Evolutionary conservation across 2,888 invertebrate genomes (phyloP).

Genomic region (Caenorhabditis sp.): DNA sequence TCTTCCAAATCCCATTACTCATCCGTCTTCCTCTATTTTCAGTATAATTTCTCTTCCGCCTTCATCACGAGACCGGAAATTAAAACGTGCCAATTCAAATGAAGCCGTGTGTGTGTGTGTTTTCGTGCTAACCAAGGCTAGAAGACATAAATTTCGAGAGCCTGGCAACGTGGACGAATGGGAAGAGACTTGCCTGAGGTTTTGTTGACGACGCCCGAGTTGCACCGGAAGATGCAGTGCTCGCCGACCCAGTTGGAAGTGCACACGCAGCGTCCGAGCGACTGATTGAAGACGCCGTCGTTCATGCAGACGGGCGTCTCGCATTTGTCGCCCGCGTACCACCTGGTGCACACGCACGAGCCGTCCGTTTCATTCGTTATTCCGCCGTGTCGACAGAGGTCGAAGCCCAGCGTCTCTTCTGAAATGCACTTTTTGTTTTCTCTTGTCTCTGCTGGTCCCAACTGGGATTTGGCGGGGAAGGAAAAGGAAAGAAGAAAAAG

Average conservation of each 20-base stretch:
- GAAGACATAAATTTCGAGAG: too few relatives aligned
- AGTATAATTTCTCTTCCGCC: neutral
- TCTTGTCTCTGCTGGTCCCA: neutral
- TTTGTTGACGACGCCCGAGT: constrained; percentile 54
- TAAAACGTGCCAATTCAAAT: neutral
- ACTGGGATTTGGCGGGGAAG: neutral
- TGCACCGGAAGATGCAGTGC: constrained; percentile 56
- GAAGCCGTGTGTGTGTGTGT: neutral
- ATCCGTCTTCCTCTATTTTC: neutral
- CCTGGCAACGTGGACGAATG: neutral
- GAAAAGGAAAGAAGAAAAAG: constrained; percentile 1
- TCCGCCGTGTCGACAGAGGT: constrained; percentile 55
- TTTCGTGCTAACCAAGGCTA: too few relatives aligned
- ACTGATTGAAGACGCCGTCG: constrained; percentile 52
- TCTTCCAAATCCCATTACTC: constrained; percentile 2
- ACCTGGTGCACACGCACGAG: constrained; percentile 52
- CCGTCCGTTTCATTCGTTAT: constrained; percentile 58
- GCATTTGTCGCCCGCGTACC: constrained; percentile 49
- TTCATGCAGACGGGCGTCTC: constrained; percentile 59
- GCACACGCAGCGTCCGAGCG: constrained; percentile 57
- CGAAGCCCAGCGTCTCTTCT: constrained; percentile 37
- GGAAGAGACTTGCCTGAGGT: constrained; percentile 49
- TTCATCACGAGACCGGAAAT: constrained; percentile 2
- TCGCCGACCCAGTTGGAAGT: constrained; percentile 54
- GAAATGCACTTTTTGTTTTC: neutral